These are phyloP conservation scores for Gambusia yucatana DNA, from an alignment of 2,797 vertebrate species.

Conservation along the genomic window DNA sequence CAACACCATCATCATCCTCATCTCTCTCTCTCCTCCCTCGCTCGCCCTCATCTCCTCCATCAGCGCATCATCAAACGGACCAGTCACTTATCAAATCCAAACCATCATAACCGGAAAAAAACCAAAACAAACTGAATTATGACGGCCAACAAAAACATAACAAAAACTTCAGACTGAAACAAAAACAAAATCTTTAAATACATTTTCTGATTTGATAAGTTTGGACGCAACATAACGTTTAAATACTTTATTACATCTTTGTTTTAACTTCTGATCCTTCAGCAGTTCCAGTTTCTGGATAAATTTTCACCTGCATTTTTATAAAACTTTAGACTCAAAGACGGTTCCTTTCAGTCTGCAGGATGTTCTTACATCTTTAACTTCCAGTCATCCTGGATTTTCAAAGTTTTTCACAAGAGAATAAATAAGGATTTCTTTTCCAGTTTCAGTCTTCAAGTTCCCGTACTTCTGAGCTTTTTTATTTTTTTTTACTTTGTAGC, in stretches of 20 bases:
- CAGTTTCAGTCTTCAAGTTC: too few relatives aligned
- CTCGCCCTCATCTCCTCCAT: slow-evolving; percentile 19
- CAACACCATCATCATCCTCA: slow-evolving; percentile 20
- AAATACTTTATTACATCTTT: not conserved
- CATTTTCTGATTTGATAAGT: not conserved
- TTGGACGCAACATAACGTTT: not conserved
- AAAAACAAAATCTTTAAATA: not conserved
- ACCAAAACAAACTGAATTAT: not conserved
- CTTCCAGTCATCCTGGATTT: not conserved
- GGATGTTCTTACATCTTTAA: not conserved
- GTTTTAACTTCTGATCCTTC: not conserved
- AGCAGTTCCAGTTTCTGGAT: not conserved
- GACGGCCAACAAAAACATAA: not conserved
- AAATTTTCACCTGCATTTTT: not conserved
- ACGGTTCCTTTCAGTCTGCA: not conserved
- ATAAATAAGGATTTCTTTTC: too few relatives aligned
- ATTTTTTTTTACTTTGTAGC: too few relatives aligned
- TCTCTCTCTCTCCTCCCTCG: not conserved
- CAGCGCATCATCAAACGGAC: slow-evolving; percentile 2
- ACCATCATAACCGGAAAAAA: not conserved
- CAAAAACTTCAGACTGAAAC: not conserved
- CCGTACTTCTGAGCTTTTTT: too few relatives aligned
- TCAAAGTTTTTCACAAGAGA: not conserved
- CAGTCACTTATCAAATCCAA: not conserved
- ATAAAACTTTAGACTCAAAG: not conserved